Evolutionary conservation across 2,888 invertebrate species (phyloP).

Genomic region (Xestia sexstrigata): DNA sequence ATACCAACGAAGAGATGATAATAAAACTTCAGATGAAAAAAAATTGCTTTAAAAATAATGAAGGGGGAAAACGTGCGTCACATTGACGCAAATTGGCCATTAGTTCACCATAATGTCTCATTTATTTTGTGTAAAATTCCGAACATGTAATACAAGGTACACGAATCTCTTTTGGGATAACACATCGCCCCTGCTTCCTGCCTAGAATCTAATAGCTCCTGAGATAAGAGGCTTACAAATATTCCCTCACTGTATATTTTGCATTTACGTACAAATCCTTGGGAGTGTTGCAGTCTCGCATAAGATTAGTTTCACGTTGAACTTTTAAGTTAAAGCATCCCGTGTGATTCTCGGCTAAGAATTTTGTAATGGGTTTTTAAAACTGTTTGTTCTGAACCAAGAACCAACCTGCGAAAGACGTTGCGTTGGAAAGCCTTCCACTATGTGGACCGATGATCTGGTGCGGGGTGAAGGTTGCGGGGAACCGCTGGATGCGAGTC

Average conservation of each 20-base stretch:
- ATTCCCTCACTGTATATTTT: conserved; percentile 14
- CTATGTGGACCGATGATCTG: no score
- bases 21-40: not conserved
- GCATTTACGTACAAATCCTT: conserved; percentile 3
- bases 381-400: no score
- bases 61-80: not conserved
- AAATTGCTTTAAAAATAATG: not conserved
- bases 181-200: not conserved
- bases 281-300: not conserved
- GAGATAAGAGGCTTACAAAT: conserved; percentile 33
- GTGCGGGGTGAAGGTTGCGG: no score
- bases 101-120: not conserved
- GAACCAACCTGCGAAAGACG: no score
- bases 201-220: not conserved
- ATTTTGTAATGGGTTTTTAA: not conserved
- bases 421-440: no score
- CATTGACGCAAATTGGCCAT: not conserved
- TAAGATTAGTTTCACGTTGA: conserved; percentile 9
- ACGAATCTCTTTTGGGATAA: conserved; percentile 13
- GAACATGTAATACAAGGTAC: not conserved
- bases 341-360: not conserved
- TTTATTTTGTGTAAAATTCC: not conserved
- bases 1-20: not conserved
- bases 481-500: no score
- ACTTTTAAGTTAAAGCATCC: not conserved